Evolutionary conservation across 2,888 invertebrate species (phyloP).

Genomic region (Drosophila infuscata): DNA sequence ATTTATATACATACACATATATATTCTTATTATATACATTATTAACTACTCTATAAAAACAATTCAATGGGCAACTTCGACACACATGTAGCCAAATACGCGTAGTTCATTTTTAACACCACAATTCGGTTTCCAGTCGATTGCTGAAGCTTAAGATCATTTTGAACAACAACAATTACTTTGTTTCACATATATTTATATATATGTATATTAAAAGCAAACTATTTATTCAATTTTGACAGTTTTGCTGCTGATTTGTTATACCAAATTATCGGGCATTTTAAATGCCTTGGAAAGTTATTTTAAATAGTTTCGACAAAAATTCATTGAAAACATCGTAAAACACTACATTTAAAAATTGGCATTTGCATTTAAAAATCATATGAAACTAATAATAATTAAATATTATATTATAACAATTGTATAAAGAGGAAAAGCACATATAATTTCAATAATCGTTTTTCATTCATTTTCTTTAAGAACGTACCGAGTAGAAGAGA

Average conservation of each 20-base stretch:
- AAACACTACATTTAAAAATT: slow-evolving; percentile 38
- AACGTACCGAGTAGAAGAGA: slow-evolving; percentile 35
- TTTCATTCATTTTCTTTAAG: slow-evolving; percentile 55
- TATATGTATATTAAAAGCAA: slow-evolving; percentile 15
- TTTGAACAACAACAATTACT: neutral
- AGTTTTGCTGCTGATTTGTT: slow-evolving; percentile 54
- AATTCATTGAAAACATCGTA: slow-evolving; percentile 32
- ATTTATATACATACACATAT: slow-evolving; percentile 62
- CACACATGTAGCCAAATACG: slow-evolving; percentile 35
- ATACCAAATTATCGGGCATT: slow-evolving; percentile 65
- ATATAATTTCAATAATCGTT: slow-evolving; percentile 47
- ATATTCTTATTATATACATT: slow-evolving; percentile 62
- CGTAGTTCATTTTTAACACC: slow-evolving; percentile 53
- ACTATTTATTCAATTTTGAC: slow-evolving; percentile 21
- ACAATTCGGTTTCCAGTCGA: slow-evolving; percentile 40
- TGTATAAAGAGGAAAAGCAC: slow-evolving; percentile 57
- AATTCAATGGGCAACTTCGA: slow-evolving; percentile 40
- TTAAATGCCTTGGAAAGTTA: slow-evolving; percentile 49
- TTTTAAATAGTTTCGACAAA: slow-evolving; percentile 27
- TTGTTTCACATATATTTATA: slow-evolving; percentile 19
- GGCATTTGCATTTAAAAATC: slow-evolving; percentile 55
- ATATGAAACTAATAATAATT: slow-evolving; percentile 33
- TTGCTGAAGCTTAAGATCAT: slow-evolving; percentile 14
- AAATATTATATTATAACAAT: slow-evolving; percentile 45
- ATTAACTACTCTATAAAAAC: slow-evolving; percentile 47